Conservation (phyloP, 2,888 invertebrate genomes). For the Merodon equestris region DNA sequence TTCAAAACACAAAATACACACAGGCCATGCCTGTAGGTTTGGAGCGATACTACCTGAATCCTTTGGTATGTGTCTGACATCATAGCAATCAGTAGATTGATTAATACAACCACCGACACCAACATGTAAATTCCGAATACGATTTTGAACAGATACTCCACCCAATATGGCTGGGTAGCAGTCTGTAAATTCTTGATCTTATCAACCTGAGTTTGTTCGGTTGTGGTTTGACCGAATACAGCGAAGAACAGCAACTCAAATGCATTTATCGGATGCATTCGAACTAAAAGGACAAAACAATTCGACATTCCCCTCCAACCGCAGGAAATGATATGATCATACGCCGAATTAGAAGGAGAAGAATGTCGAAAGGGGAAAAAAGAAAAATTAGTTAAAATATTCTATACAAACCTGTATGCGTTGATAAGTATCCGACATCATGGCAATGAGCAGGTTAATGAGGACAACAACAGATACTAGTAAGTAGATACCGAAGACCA, state of each 20-base stretch:
- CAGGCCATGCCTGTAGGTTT: not conserved
- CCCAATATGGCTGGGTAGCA: constrained; percentile 88
- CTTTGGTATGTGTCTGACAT: constrained; percentile 99
- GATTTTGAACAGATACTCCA: constrained; percentile 91
- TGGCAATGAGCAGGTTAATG: constrained; percentile 99
- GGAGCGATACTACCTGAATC: constrained; percentile 88
- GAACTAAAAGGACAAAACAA: constrained; percentile 81
- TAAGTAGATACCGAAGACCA: constrained; percentile 98
- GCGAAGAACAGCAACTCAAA: constrained; percentile 99
- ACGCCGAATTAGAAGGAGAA: constrained; percentile 9
- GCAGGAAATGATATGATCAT: not conserved
- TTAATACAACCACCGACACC: constrained; percentile 99
- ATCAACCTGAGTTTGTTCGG: constrained; percentile 87
- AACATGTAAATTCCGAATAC: constrained; percentile 97
- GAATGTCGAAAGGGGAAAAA: constrained; percentile 62
- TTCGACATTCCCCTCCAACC: constrained; percentile 71
- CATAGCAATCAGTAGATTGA: constrained; percentile 99
- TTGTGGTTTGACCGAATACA: constrained; percentile 96
- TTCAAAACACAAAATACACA: constrained; percentile 39
- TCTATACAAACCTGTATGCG: constrained; percentile 93
- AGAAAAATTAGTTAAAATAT: constrained; percentile 70
- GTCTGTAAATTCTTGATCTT: constrained; percentile 80
- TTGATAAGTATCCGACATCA: constrained; percentile 99
- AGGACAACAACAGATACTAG: constrained; percentile 98
- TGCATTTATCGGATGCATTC: constrained; percentile 93